A percentile compares a stretch with the other conserved stretches of the same genome.
Evolutionary conservation across 2,797 vertebrate species (phyloP).

Genomic region (Avahi laniger): DNA sequence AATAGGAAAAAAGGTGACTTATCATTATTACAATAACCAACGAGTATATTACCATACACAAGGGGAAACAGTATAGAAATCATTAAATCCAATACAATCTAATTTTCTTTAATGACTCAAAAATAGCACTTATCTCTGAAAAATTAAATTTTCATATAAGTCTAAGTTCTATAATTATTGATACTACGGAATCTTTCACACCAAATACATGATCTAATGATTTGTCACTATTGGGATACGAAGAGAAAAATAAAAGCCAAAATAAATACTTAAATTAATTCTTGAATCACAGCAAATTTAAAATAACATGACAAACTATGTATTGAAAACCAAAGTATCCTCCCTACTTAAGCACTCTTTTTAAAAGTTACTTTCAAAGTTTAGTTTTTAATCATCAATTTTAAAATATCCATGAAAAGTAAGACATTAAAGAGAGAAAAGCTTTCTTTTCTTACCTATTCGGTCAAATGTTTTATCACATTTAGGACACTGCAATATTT

Average conservation of each 20-base stretch:
- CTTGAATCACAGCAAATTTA: not conserved
- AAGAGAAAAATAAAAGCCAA: not conserved
- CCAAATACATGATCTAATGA: constrained; percentile 8
- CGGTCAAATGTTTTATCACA: constrained; percentile 98
- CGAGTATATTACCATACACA: not conserved
- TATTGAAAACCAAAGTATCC: not conserved
- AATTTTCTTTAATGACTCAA: constrained; percentile 1
- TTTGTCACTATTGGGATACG: not conserved
- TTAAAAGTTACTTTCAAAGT: not conserved
- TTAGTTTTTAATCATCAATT: not conserved
- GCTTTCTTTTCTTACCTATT: constrained; percentile 89
- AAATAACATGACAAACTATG: not conserved
- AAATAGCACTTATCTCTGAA: constrained; percentile 2
- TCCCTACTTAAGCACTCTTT: not conserved
- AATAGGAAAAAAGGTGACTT: not conserved
- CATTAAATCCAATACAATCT: not conserved
- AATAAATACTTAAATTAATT: not conserved
- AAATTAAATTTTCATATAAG: not conserved
- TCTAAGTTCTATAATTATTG: not conserved
- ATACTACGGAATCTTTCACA: not conserved
- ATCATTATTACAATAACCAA: not conserved
- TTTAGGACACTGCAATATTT: constrained; percentile 94
- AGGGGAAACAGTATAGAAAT: not conserved
- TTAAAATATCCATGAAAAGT: not conserved
- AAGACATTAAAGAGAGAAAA: not conserved